phyloP scores from a whole-genome alignment of 1,140 invertebrate genomes.

The Cheumatopsyche charites region DNA sequence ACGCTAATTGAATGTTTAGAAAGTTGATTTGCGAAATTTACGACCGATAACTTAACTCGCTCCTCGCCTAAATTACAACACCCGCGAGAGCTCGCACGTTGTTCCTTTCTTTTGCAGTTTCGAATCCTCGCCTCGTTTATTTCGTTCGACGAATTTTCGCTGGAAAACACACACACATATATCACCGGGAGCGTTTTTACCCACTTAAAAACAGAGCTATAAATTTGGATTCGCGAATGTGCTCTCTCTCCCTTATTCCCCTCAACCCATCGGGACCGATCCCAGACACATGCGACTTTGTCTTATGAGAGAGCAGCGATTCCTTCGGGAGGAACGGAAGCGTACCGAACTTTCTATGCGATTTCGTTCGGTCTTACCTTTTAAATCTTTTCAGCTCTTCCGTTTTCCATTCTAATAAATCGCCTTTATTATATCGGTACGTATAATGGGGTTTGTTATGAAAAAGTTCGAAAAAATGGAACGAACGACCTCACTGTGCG shows the following conservation, averaged over 20 bases:
- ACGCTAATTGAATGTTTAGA: conserved; percentile 20
- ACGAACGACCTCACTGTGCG: no score
- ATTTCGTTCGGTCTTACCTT: conserved; percentile 2
- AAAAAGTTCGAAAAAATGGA: no score
- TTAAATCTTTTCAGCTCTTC: no score
- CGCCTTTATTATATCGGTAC: no score
- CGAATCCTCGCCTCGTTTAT: not conserved
- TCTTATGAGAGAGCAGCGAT: conserved; percentile 22
- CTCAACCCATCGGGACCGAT: not conserved
- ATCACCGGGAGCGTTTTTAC: not conserved
- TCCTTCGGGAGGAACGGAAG: conserved; percentile 15
- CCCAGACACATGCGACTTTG: conserved; percentile 13
- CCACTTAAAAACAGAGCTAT: conserved; percentile 22
- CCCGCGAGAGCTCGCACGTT: not conserved
- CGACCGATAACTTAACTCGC: not conserved
- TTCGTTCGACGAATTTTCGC: no score
- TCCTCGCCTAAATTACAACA: not conserved
- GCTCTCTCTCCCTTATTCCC: not conserved
- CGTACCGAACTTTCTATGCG: conserved; percentile 15
- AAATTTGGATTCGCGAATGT: conserved; percentile 22
- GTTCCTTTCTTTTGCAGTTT: not conserved
- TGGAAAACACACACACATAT: not conserved
- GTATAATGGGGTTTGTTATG: no score
- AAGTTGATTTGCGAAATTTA: conserved; percentile 19
- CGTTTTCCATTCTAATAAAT: no score